phyloP scores from a whole-genome alignment of 2,888 invertebrate species.

The Eueremaeus valkanovi region DNA sequence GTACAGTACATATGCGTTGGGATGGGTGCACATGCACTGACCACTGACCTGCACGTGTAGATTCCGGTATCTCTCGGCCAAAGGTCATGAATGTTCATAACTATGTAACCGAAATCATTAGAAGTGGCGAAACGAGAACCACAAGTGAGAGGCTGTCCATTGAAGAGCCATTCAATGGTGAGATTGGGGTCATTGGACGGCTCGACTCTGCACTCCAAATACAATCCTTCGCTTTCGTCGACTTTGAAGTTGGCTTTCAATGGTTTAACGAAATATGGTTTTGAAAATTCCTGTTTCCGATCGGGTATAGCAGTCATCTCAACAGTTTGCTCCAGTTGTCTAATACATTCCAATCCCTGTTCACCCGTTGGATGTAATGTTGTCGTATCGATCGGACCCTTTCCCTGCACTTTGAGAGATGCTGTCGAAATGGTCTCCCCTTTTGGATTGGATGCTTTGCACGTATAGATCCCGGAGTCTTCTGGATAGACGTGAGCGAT shows the following conservation, averaged over 20 bases:
- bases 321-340: constrained; percentile 69
- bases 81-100: constrained; percentile 88
- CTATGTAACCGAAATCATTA: constrained; percentile 95
- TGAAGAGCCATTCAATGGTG: constrained; percentile 87
- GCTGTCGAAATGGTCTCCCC: constrained; percentile 87
- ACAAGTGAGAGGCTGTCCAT: constrained; percentile 78
- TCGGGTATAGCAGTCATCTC: constrained; percentile 39
- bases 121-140: constrained; percentile 80
- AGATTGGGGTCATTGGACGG: constrained; percentile 90
- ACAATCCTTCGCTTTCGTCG: constrained; percentile 74
- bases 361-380: constrained; percentile 86
- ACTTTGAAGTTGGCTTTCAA: constrained; percentile 72
- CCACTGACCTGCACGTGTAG: constrained; percentile 79
- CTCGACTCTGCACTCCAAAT: constrained; percentile 92
- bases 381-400: constrained; percentile 53
- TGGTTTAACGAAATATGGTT: constrained; percentile 78
- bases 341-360: constrained; percentile 80
- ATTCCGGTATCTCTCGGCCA: constrained; percentile 91
- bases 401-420: constrained; percentile 75
- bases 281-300: constrained; percentile 46
- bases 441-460: constrained; percentile 80
- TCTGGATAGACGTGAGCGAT: constrained; percentile 80
- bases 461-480: constrained; percentile 86
- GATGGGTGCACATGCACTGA: too few relatives aligned
- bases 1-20: too few relatives aligned